Evolutionary conservation across 1,140 invertebrate species (phyloP), one percentile per base, ranked within the genome.

Genomic region (Lepidotrigona ventralis): DNA sequence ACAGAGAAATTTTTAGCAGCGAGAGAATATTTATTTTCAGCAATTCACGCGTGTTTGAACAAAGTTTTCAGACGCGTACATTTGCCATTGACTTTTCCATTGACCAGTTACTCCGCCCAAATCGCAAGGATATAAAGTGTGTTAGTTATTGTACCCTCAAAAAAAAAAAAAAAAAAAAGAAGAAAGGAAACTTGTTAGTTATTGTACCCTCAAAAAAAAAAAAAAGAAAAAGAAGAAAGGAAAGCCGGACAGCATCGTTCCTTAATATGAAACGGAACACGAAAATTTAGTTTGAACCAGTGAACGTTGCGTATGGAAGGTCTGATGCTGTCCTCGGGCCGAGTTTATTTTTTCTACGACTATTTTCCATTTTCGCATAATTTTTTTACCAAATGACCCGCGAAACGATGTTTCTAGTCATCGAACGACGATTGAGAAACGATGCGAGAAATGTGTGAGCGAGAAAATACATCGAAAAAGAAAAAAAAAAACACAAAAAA

Each of bases 361-460:
- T 91, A 87, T 87, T 89, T 91, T 93, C 87, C 89, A 88, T 90
- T 91, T 87, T 91, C 91, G 88, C 84, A 90, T 92, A 93, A 93
- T 93, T 93, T 93, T 94, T 94, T 93, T 93, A 93, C 89, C 89
- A 92, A 92, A 91, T 91, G 85, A 93, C 88, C 86, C 89, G 86
- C 86, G 91, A 92, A 91, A 91, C 86, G 87, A 93, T 90, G 90
- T 90, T 93, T 94, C 93, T 94, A 94, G 93, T 93, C 93, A 93
- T 91, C 87, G 87, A 91, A 85, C 88, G 90, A 90, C 85, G 90
- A 90, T 88, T 85, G 89, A 83, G 81, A 88, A 90, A 84, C 89
- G 89, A 88, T 88, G 79, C 81, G 84, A 79, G 68, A 84, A 71
- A 70, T 63, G 83, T 81, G 46, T 60, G 77, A 80, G 71, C 58